A percentile compares a stretch with the other conserved stretches of the same genome.
Evolutionary conservation across 2,113 vertebrate species (phyloP).

Genomic region (Indicator indicator): DNA sequence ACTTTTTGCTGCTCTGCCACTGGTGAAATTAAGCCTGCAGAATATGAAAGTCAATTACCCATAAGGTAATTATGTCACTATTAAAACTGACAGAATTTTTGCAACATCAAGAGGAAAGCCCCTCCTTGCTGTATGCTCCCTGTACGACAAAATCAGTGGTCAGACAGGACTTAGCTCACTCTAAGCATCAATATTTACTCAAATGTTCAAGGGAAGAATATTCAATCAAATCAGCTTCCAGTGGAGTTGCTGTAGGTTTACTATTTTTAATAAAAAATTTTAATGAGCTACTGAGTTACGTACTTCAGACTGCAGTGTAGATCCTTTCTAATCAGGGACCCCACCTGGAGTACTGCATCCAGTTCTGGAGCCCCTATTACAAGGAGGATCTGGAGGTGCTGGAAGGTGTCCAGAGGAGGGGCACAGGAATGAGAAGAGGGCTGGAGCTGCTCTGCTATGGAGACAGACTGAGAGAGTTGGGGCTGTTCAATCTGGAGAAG

Average conservation of each 20-base stretch:
- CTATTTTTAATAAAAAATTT: slow-evolving; percentile 41
- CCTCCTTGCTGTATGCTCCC: not conserved
- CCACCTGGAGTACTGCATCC: too few relatives aligned
- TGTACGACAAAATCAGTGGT: slow-evolving; percentile 17
- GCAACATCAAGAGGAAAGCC: slow-evolving; percentile 22
- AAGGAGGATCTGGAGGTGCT: too few relatives aligned
- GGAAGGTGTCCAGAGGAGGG: too few relatives aligned
- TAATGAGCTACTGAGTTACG: slow-evolving; percentile 35
- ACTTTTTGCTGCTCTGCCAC: slow-evolving; percentile 44
- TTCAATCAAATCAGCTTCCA: not conserved
- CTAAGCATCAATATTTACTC: slow-evolving; percentile 51
- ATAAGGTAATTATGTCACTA: slow-evolving; percentile 55
- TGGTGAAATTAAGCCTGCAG: slow-evolving; percentile 59
- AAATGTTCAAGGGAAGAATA: slow-evolving; percentile 10
- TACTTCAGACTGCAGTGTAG: not conserved
- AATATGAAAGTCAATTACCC: slow-evolving; percentile 64
- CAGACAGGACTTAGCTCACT: not conserved
- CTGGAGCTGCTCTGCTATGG: too few relatives aligned
- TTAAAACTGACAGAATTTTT: slow-evolving; percentile 63
- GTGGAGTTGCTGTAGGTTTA: slow-evolving; percentile 14
- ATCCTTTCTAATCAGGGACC: slow-evolving; percentile 17
- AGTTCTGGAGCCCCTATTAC: too few relatives aligned
- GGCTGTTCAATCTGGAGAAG: too few relatives aligned
- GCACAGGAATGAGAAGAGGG: too few relatives aligned
- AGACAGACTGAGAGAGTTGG: too few relatives aligned